Base-by-base conservation (phyloP, 2,113 vertebrate genomes). In the Dicerorhinus sumatrensis region DNA sequence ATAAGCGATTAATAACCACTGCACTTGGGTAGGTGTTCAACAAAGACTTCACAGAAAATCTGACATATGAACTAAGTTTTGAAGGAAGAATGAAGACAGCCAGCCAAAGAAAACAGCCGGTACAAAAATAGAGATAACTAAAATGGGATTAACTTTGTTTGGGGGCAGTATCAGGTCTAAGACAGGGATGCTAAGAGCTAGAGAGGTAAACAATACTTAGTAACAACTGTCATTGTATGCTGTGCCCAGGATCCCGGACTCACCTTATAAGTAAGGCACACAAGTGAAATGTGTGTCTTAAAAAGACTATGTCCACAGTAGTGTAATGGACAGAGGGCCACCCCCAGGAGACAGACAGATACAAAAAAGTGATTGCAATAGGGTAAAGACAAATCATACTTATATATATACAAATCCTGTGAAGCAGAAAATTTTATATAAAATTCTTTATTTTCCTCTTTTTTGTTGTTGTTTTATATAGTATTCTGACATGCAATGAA, bases 341-440 rank as follows among this genome's bases (percentile, higher is more conserved):
- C n/a, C 16, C 6, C 60, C 33, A 69, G 13, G 7, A 92, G 2
- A 69, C n/a, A 48, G 39, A 31, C 10, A 75, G 9, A 67, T 62
- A 36, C 62, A 39, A 92, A 86, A 16, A 83, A 77, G 8, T 85
- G 46, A 82, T 23, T 72, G 1, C n/a, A 72, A 56, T 2, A 62
- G 42, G 42, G 42, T 42, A 42, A 42, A 42, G 42, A 48, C 48
- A 48, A 48, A 67, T 31, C 46, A 58, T 27, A 51, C 2, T 17
- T n/a, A 36, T 60, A 13, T 42, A 77, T 17, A 3, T 60, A 69
- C 48, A 33, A 62, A 21, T 46, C 27, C 65, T 36, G 4, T 63
- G 31, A 54, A 60, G 39, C 18, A 60, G 46, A 75, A 85, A 89
- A 65, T 23, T 62, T 36, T 56, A 93, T 33, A 65, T 79, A 94